Evolutionary conservation across 1,140 invertebrate species (phyloP).

Genomic region (Mactra quadrangularis): DNA sequence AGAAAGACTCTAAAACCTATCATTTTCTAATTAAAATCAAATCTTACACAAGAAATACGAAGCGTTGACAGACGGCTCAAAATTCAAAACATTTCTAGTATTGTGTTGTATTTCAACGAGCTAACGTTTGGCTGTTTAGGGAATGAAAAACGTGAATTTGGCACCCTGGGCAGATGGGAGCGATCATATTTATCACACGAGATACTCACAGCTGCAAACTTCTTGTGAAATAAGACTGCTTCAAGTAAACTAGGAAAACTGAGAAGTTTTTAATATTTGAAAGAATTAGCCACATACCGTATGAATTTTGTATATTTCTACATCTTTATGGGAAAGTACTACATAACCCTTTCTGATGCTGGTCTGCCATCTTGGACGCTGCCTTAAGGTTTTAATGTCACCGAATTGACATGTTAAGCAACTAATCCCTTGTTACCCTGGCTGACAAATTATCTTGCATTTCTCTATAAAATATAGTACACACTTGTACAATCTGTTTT

Average conservation of each 20-base stretch:
- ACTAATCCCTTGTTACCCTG: no score
- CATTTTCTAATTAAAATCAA: constrained; percentile 34
- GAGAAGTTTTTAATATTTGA: constrained; percentile 19
- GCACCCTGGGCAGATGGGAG: constrained; percentile 35
- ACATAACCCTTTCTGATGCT: neutral
- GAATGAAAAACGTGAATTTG: constrained; percentile 32
- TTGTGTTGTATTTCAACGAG: constrained; percentile 23
- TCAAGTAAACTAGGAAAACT: constrained; percentile 32
- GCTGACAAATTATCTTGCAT: no score
- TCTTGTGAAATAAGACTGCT: constrained; percentile 32
- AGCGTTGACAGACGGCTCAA: constrained; percentile 27
- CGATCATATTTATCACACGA: constrained; percentile 19
- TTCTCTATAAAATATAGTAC: no score
- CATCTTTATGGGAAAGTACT: constrained; percentile 38
- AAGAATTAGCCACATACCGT: constrained; percentile 26
- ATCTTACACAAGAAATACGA: constrained; percentile 13
- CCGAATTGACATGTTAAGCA: no score
- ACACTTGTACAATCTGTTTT: no score
- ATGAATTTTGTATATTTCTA: constrained; percentile 20
- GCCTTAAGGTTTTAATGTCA: no score
- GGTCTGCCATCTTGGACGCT: no score
- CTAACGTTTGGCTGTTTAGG: neutral
- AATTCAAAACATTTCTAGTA: constrained; percentile 47
- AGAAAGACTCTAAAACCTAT: neutral
- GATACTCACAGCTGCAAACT: constrained; percentile 25